phyloP scores from a whole-genome alignment of 2,888 invertebrate species.

The Lasioglossum figueresi region DNA sequence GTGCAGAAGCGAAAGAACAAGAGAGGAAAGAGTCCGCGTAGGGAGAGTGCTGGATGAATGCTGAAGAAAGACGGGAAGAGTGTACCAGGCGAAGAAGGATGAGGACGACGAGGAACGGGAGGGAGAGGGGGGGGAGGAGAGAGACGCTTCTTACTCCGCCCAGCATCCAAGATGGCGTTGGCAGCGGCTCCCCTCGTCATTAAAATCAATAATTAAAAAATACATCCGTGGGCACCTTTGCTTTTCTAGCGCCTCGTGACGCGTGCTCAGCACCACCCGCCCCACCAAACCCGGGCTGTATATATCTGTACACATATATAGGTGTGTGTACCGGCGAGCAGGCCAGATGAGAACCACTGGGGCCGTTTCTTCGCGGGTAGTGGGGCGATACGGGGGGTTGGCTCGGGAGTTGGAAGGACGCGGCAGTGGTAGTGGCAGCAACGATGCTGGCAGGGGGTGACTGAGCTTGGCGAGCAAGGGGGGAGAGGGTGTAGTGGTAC shows the following conservation, averaged over 20 bases:
- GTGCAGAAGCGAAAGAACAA: slow-evolving; percentile 59
- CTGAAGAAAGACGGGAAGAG: slow-evolving; percentile 55
- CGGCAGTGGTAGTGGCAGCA: slow-evolving; percentile 51
- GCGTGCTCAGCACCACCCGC: slow-evolving; percentile 74
- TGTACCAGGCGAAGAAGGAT: slow-evolving; percentile 43
- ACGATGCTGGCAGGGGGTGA: slow-evolving; percentile 54
- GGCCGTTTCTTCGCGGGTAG: slow-evolving; percentile 56
- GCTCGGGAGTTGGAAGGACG: slow-evolving; percentile 51
- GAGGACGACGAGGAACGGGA: slow-evolving; percentile 55
- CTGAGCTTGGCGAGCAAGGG: slow-evolving; percentile 47
- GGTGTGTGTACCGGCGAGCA: slow-evolving; percentile 39
- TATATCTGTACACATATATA: slow-evolving; percentile 47
- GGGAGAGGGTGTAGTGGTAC: slow-evolving; percentile 71
- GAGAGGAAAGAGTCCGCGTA: slow-evolving; percentile 51
- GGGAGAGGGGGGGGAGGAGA: slow-evolving; percentile 42
- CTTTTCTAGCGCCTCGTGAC: slow-evolving; percentile 82
- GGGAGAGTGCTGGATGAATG: slow-evolving; percentile 53
- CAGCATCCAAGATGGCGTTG: slow-evolving; percentile 84
- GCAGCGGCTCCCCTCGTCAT: slow-evolving; percentile 83
- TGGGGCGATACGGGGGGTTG: slow-evolving; percentile 60
- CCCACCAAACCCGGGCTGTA: slow-evolving; percentile 42
- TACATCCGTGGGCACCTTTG: slow-evolving; percentile 83
- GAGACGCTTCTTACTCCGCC: slow-evolving; percentile 83
- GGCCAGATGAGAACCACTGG: slow-evolving; percentile 71
- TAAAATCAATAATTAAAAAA: slow-evolving; percentile 85